These are phyloP conservation scores for Ptychoptera albimana DNA, from an alignment of 2,888 invertebrate genomes.

Conservation along the genomic window DNA sequence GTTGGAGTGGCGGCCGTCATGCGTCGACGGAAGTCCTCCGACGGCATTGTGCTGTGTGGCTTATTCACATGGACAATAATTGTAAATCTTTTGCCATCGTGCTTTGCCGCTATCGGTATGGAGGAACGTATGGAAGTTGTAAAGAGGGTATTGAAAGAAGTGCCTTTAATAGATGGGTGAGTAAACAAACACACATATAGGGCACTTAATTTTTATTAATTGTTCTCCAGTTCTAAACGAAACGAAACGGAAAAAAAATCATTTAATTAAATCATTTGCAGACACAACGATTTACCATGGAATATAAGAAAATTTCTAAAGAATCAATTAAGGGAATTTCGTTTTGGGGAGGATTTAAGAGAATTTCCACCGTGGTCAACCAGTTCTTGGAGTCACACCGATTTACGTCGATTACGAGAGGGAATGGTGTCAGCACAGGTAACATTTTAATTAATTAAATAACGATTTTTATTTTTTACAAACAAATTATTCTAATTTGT, in stretches of 20 bases:
- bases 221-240: neutral
- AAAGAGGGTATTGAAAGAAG: slow-evolving; percentile 38
- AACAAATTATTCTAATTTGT: no score
- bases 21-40: slow-evolving; percentile 3
- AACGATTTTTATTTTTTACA: no score
- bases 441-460: slow-evolving; percentile 13
- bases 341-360: slow-evolving; percentile 48
- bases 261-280: slow-evolving; percentile 11
- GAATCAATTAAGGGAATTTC: slow-evolving; percentile 41
- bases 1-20: neutral
- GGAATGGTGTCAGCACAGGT: slow-evolving; percentile 65
- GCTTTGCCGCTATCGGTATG: slow-evolving; percentile 30
- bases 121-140: slow-evolving; percentile 40
- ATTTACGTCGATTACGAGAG: slow-evolving; percentile 51
- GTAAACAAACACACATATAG: slow-evolving; percentile 13
- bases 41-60: slow-evolving; percentile 29
- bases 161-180: slow-evolving; percentile 44
- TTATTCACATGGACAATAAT: slow-evolving; percentile 29
- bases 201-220: neutral
- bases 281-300: slow-evolving; percentile 49
- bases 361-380: slow-evolving; percentile 59
- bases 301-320: slow-evolving; percentile 50
- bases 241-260: neutral
- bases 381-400: slow-evolving; percentile 65
- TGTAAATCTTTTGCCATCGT: slow-evolving; percentile 26